These are phyloP conservation scores for Thamnophis elegans DNA, from an alignment of 2,797 vertebrate genomes.

Conservation along the genomic window DNA sequence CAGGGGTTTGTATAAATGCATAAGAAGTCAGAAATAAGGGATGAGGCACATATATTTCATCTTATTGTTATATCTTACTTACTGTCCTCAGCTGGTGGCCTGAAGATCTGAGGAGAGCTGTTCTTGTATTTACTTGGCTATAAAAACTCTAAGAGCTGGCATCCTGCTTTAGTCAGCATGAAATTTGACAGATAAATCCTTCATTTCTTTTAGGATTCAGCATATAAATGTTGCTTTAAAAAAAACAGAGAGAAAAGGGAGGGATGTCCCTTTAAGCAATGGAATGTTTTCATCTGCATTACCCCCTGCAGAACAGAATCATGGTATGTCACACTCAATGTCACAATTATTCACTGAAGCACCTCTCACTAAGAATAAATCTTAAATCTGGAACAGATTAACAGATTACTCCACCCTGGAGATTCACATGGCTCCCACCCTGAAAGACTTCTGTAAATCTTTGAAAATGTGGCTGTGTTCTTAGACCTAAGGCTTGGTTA, in stretches of 20 bases:
- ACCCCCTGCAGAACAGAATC: slow-evolving; percentile 70
- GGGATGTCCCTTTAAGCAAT: slow-evolving; percentile 67
- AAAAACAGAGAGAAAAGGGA: slow-evolving; percentile 31
- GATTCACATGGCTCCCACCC: background rate
- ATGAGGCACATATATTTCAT: background rate
- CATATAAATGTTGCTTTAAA: slow-evolving; percentile 44
- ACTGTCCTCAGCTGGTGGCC: background rate
- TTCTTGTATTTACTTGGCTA: background rate
- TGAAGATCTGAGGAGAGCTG: background rate
- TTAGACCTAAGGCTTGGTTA: background rate
- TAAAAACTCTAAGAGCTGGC: background rate
- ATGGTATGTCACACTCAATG: slow-evolving; percentile 77
- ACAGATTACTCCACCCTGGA: background rate
- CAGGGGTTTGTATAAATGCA: background rate
- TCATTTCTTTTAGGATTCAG: slow-evolving; percentile 47
- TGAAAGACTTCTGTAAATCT: background rate
- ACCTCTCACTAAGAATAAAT: slow-evolving; percentile 70
- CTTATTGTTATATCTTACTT: background rate
- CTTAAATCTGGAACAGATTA: slow-evolving; percentile 40
- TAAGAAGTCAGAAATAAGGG: background rate
- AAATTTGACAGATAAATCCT: slow-evolving; percentile 43
- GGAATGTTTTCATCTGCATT: slow-evolving; percentile 66
- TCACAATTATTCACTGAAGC: slow-evolving; percentile 74
- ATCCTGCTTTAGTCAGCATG: background rate
- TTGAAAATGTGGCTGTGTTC: background rate